These are phyloP conservation scores for Melipona quadrifasciata DNA, from an alignment of 1,140 invertebrate species.

Conservation along the genomic window DNA sequence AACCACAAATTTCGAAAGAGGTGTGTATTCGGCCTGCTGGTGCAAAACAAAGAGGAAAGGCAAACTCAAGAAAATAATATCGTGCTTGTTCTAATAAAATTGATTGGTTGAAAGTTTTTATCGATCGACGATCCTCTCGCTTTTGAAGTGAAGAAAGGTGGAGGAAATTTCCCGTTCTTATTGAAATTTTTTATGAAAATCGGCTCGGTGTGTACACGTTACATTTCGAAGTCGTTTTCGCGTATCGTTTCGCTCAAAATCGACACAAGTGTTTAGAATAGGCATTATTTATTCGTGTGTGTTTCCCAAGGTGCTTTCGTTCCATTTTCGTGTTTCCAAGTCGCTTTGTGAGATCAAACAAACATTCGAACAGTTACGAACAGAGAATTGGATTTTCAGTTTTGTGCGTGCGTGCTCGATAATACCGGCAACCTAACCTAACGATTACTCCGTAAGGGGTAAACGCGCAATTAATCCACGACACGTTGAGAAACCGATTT, in stretches of 20 bases:
- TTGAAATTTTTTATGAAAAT: conserved; percentile 2
- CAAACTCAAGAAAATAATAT: not conserved
- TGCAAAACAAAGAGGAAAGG: not conserved
- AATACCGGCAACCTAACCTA: conserved; percentile 64
- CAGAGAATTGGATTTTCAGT: conserved; percentile 30
- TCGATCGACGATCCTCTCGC: not conserved
- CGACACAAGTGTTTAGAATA: not conserved
- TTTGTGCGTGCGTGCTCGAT: conserved; percentile 11
- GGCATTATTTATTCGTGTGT: conserved; percentile 14
- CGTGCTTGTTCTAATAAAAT: not conserved
- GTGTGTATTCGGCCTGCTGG: conserved; percentile 33
- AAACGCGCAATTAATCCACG: conserved; percentile 26
- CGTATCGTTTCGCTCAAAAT: not conserved
- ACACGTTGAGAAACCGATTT: conserved; percentile 14
- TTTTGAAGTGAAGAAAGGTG: not conserved
- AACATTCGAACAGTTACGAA: not conserved
- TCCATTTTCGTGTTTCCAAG: not conserved
- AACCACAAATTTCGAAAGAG: conserved; percentile 10
- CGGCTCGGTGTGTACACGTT: not conserved
- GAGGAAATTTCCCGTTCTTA: not conserved
- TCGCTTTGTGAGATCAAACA: too few relatives aligned
- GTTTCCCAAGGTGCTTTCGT: conserved; percentile 22
- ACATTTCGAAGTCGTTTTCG: not conserved
- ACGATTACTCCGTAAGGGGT: conserved; percentile 11
- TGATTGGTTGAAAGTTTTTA: not conserved